Conservation (phyloP, 2,113 vertebrate genomes). For the human region GRCh38 chr17:49972001-49972500, state of each 20-base stretch:
- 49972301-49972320: background rate
- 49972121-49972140: background rate
- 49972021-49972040: background rate
- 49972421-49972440: background rate
- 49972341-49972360: too few species aligned
- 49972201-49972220: background rate
- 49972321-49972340: background rate
- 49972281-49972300: too few species aligned
- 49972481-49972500: background rate
- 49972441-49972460: background rate
- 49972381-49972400: background rate
- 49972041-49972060: background rate
- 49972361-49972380: background rate
- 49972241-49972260: background rate
- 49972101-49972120: background rate
- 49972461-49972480: background rate
- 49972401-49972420: background rate
- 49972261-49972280: background rate
- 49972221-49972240: background rate
- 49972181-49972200: background rate
- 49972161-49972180: accelerated
- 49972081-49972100: background rate
- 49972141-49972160: background rate
- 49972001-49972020: background rate
- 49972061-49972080: background rate